A percentile compares a stretch with the other conserved stretches of the same genome.
Evolutionary conservation across 2,888 invertebrate genomes (phyloP).

Genomic region (Clepsis dumicolana): DNA sequence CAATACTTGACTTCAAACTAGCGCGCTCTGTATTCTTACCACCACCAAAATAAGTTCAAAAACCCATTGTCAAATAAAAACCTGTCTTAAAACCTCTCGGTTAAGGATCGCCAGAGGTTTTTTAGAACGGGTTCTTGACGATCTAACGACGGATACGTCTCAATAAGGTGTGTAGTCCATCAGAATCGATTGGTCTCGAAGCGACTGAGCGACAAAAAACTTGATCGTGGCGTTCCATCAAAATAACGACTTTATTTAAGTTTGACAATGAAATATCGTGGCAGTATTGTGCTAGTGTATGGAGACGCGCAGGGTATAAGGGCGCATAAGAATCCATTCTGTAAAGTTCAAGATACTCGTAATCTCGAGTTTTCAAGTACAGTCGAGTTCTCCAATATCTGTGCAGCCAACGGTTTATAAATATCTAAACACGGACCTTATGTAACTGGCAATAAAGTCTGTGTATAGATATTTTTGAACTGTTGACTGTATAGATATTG

Average conservation of each 20-base stretch:
- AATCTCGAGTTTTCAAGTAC: neutral
- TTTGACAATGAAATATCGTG: conserved; percentile 84
- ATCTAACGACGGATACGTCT: conserved; percentile 52
- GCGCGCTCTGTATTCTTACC: conserved; percentile 29
- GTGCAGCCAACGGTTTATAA: neutral
- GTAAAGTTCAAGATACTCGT: neutral
- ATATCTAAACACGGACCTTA: neutral
- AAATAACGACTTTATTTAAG: conserved; percentile 86
- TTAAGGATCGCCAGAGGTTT: neutral
- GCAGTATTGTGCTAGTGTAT: conserved; percentile 66
- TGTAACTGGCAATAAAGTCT: too few species aligned
- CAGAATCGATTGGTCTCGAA: conserved; percentile 79
- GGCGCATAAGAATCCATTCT: neutral
- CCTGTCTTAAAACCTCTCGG: neutral
- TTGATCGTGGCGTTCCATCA: conserved; percentile 75
- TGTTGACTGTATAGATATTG: too few species aligned
- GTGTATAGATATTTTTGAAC: too few species aligned
- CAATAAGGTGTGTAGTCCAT: conserved; percentile 72
- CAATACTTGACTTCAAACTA: conserved; percentile 43
- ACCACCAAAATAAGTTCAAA: neutral
- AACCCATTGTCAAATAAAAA: conserved; percentile 11
- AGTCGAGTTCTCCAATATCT: neutral
- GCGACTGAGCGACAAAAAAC: conserved; percentile 62
- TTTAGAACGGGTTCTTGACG: neutral
- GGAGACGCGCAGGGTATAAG: conserved; percentile 28